These are phyloP conservation scores for Macquaria australasica DNA, from an alignment of 2,113 vertebrate genomes.

Conservation along the genomic window DNA sequence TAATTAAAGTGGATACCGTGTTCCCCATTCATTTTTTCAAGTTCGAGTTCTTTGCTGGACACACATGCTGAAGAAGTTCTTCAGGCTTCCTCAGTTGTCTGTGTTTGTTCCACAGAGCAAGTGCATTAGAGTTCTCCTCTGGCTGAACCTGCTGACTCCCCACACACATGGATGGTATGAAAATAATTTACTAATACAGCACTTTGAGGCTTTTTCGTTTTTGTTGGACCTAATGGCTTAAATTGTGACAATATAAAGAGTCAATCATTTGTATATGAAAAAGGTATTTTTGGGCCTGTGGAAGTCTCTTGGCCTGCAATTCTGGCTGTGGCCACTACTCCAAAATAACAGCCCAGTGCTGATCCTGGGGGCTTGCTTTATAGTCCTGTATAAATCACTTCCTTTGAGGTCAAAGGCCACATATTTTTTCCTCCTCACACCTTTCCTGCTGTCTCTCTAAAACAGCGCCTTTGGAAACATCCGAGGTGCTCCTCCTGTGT, in stretches of 20 bases:
- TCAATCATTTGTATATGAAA: not conserved
- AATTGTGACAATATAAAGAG: not conserved
- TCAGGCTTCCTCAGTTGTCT: not conserved
- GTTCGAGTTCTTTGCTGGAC: not conserved
- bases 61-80: not conserved
- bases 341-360: slow-evolving; percentile 56
- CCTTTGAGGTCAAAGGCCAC: slow-evolving; percentile 74
- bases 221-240: not conserved
- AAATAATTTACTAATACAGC: not conserved
- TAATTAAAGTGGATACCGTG: not conserved
- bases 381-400: slow-evolving; percentile 80
- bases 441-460: slow-evolving; percentile 70
- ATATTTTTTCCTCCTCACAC: slow-evolving; percentile 75
- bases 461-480: slow-evolving; percentile 76
- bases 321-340: slow-evolving; percentile 47
- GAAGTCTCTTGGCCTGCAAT: slow-evolving; percentile 28
- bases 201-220: not conserved
- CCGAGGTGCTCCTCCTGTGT: slow-evolving; percentile 66
- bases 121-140: not conserved
- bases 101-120: not conserved
- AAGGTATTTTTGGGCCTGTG: slow-evolving; percentile 4
- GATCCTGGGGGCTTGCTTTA: slow-evolving; percentile 70
- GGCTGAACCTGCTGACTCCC: too few relatives aligned
- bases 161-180: not conserved
- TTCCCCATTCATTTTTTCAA: not conserved